A percentile compares a stretch with the other conserved stretches of the same genome.
These are phyloP conservation scores for Gnathonemus longibarbis DNA, from an alignment of 2,113 vertebrate species.

Conservation along the genomic window DNA sequence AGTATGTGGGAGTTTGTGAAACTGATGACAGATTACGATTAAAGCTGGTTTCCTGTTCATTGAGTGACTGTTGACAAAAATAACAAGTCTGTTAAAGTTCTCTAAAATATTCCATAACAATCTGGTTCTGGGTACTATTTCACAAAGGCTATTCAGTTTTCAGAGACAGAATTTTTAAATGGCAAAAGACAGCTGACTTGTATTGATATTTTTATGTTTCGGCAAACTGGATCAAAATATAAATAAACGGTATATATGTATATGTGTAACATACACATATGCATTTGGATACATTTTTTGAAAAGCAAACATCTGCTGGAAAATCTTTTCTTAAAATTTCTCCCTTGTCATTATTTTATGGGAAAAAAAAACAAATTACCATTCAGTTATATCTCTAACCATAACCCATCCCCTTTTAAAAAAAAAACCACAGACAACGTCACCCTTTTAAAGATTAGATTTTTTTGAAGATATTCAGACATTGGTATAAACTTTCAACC, in stretches of 20 bases:
- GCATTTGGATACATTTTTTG: background rate
- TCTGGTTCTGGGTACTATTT: background rate
- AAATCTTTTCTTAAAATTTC: background rate
- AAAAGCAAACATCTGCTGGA: background rate
- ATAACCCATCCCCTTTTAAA: background rate
- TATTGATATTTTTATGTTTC: background rate
- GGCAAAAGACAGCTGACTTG: background rate
- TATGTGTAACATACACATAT: background rate
- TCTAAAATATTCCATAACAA: slow-evolving; percentile 63
- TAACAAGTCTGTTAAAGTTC: slow-evolving; percentile 74
- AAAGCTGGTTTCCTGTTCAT: slow-evolving; percentile 99
- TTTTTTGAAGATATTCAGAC: background rate
- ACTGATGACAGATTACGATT: slow-evolving; percentile 98
- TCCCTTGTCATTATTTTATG: background rate
- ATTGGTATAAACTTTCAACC: background rate
- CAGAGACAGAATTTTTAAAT: background rate
- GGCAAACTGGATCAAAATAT: background rate
- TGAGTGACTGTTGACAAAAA: slow-evolving; percentile 73
- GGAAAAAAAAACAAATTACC: background rate
- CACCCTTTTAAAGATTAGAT: background rate
- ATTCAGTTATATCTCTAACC: background rate
- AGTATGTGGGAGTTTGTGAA: slow-evolving; percentile 54
- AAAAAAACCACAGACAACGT: background rate
- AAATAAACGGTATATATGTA: background rate
- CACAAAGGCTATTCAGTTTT: background rate